Base-by-base conservation (phyloP, 2,797 vertebrate genomes). In the Melanotaenia pygmaea region DNA sequence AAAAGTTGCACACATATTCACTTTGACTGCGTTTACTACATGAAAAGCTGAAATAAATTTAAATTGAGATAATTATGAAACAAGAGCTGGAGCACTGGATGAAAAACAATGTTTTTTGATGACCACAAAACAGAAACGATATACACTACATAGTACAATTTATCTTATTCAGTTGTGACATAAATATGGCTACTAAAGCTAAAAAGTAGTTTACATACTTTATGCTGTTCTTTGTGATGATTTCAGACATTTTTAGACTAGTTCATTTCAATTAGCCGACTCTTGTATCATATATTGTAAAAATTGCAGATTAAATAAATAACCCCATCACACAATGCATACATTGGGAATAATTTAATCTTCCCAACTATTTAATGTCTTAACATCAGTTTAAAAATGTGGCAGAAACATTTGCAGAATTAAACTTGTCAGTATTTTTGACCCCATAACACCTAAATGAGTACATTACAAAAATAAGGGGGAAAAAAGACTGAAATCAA, bases 281-380 rank as follows among this genome's bases (percentile, higher is more conserved):
- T 38, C 37, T 81, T 80, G 72, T 77, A 72, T 87, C 64, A 80
- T 67, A 85, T 69, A 63, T 84, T 89, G 82, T 87, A 82, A 79
- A 90, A 78, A 85, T 35, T 38, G 79, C 51, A 51, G 54, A 77
- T 79, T 71, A 72, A 72, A 81, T 82, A 82, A 82, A 83, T 77
- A 75, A 65, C 71, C 71, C 74, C 72, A 73, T 72, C 74, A 71
- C 68, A 71, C 67, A 64, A 7, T 34, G 32, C 6, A 34, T 34
- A 34, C 32, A 34, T 7, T 34, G 32, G 78, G 79, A 70, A 77
- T 60, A 75, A 83, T 74, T 76, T 63, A 51, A 45, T 40, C 63
- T 67, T 73, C 70, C 68, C 53, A 26, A 60, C 50, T 47, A 51
- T 63, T 65, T 70, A 45, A 37, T 77, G 59, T 26, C 13, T 14